Conservation (phyloP, 1,140 invertebrate species). For the Copidosoma floridanum region DNA sequence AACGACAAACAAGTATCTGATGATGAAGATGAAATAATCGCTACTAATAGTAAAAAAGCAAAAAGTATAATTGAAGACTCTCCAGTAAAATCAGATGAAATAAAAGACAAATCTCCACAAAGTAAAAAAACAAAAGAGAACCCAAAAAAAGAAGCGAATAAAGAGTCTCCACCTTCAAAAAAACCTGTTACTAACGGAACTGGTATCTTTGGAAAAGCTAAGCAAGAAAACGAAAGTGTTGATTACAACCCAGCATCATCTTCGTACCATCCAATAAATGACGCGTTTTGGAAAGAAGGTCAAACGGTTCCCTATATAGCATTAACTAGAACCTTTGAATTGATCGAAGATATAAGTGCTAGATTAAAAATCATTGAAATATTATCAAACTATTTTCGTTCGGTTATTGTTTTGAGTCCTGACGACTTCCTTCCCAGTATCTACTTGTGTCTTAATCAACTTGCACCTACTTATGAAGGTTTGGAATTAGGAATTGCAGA, state of each 20-base stretch:
- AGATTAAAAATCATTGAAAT: conserved; percentile 94
- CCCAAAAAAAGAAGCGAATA: not conserved
- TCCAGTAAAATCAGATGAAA: conserved; percentile 17
- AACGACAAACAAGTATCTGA: conserved; percentile 23
- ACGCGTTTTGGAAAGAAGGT: conserved; percentile 81
- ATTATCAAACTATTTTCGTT: conserved; percentile 90
- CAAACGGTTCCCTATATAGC: conserved; percentile 90
- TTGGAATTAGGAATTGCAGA: conserved; percentile 92
- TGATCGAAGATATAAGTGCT: conserved; percentile 85
- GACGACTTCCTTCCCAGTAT: conserved; percentile 87
- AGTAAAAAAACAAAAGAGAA: not conserved
- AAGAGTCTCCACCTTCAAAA: not conserved
- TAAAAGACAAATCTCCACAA: not conserved
- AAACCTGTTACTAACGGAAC: not conserved
- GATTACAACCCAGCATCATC: conserved; percentile 75
- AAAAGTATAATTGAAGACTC: conserved; percentile 12
- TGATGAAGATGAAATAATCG: conserved; percentile 5
- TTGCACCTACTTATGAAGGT: conserved; percentile 90
- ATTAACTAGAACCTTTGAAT: conserved; percentile 84
- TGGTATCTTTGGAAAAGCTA: conserved; percentile 7
- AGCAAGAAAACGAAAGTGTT: conserved; percentile 26
- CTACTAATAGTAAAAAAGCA: not conserved
- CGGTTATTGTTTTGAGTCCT: conserved; percentile 84
- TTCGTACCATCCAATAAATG: conserved; percentile 86
- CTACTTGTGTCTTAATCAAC: conserved; percentile 93